Conservation (phyloP, 2,113 vertebrate species). For the Meleagris gallopavo region DNA sequence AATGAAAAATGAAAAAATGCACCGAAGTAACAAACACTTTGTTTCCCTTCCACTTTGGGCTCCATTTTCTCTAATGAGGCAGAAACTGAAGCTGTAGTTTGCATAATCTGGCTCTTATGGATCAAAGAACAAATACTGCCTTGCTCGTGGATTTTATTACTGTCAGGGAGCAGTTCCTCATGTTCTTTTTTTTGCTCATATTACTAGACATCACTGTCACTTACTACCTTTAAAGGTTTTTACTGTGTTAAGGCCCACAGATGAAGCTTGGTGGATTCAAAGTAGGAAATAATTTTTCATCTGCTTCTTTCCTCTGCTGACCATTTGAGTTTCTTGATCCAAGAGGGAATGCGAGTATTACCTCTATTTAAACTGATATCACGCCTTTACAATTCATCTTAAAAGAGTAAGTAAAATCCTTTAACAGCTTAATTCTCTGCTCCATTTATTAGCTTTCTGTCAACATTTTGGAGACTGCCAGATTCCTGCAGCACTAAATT, state of each 20-base stretch:
- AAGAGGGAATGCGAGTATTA: not conserved
- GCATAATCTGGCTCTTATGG: not conserved
- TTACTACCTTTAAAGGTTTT: not conserved
- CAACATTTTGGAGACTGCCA: not conserved
- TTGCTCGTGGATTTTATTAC: not conserved
- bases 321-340: not conserved
- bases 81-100: not conserved
- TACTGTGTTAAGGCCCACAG: not conserved
- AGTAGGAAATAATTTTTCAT: conserved; percentile 24
- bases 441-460: not conserved
- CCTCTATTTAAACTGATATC: not conserved
- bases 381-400: conserved; percentile 2
- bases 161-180: not conserved
- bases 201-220: not conserved
- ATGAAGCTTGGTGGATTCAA: not conserved
- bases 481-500: not conserved
- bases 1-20: not conserved
- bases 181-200: not conserved
- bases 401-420: not conserved
- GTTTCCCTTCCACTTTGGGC: not conserved
- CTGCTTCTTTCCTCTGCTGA: not conserved
- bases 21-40: not conserved
- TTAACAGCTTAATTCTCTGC: not conserved
- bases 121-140: conserved; percentile 17
- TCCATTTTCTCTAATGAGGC: conserved; percentile 7